Percentiles rank a stretch among this genome's conserved stretches.
phyloP scores from a whole-genome alignment of 2,888 invertebrate species.

The Lomographa bimaculata region DNA sequence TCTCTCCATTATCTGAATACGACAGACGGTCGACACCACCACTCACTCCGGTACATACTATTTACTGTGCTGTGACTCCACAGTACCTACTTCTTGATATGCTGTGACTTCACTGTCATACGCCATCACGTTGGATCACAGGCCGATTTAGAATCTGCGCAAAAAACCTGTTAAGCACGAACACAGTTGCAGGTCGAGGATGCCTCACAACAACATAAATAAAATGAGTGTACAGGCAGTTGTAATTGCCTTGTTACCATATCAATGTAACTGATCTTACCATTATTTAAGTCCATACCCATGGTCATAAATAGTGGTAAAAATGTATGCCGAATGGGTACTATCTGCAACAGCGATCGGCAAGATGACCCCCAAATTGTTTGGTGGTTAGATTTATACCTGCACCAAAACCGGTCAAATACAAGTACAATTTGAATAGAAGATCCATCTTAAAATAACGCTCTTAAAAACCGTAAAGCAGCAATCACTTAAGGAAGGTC shows the following conservation, averaged over 20 bases:
- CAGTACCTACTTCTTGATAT: constrained; percentile 1
- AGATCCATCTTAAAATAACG: constrained; percentile 3
- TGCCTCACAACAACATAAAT: constrained; percentile 6
- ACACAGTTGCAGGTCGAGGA: constrained; percentile 10
- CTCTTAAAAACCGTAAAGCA: constrained; percentile 2
- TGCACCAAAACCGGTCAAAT: constrained; percentile 3
- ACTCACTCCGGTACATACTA: constrained; percentile 3
- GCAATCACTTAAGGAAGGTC: constrained; percentile 13
- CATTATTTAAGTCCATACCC: too few species aligned
- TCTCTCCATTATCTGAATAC: constrained; percentile 29
- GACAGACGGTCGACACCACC: constrained; percentile 12
- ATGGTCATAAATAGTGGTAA: too few species aligned
- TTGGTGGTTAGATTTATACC: too few species aligned
- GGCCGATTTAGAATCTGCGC: constrained; percentile 22
- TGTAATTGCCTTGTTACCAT: constrained; percentile 2
- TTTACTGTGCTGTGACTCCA: constrained; percentile 5
- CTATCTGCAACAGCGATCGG: constrained; percentile 5
- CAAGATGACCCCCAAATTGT: too few species aligned
- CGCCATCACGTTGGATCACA: constrained; percentile 19
- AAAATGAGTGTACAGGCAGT: background rate
- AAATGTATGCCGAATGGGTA: too few species aligned
- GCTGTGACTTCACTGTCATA: constrained; percentile 18
- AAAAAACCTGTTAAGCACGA: constrained; percentile 31
- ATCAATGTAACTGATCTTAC: background rate
- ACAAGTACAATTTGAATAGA: background rate